A percentile compares a stretch with the other conserved stretches of the same genome.
phyloP scores from a whole-genome alignment of 2,797 vertebrate species.

The Enteromius fasciolatus region DNA sequence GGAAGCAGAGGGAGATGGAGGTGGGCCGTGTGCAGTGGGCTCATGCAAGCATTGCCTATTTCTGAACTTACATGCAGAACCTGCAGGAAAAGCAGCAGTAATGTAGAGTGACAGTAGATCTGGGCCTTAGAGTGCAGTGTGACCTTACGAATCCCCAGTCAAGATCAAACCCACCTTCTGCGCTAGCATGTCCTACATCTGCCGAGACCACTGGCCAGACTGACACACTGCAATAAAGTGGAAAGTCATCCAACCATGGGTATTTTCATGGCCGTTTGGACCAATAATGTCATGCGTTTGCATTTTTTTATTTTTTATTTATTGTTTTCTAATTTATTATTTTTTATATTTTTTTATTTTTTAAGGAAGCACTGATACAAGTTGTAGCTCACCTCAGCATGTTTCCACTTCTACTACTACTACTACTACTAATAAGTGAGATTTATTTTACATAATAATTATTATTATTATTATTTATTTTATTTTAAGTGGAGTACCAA shows the following conservation, averaged over 20 bases:
- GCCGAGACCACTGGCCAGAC: not conserved
- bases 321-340: too few relatives aligned
- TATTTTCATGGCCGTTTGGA: not conserved
- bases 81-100: constrained; percentile 21
- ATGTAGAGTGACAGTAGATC: constrained; percentile 49
- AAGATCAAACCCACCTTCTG: constrained; percentile 40
- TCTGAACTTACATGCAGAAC: constrained; percentile 24
- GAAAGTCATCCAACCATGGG: not conserved
- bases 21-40: constrained; percentile 31
- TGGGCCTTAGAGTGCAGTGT: constrained; percentile 30
- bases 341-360: not conserved
- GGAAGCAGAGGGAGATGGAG: constrained; percentile 45
- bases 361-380: not conserved
- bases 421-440: not conserved
- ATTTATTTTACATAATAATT: too few relatives aligned
- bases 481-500: not conserved
- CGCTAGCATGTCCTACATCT: constrained; percentile 33
- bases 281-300: not conserved
- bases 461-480: not conserved
- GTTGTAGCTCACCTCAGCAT: not conserved
- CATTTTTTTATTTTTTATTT: not conserved
- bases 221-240: not conserved
- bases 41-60: constrained; percentile 38
- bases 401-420: not conserved
- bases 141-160: constrained; percentile 44